Base-by-base conservation (phyloP, 35 echinoderm and acorn worm species). In the Nesometra sesokonis region DNA sequence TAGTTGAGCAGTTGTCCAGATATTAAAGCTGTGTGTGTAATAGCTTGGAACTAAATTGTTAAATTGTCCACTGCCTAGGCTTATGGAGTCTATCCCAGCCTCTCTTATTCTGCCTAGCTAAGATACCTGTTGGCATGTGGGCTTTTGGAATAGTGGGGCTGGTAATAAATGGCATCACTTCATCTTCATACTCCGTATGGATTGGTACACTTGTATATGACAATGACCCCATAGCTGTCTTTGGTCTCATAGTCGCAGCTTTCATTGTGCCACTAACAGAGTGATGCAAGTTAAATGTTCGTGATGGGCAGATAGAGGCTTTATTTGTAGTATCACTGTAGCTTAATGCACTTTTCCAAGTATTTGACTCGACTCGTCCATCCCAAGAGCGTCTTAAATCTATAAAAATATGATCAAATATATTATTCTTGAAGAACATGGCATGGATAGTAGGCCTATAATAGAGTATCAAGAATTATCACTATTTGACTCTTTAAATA, bases 31-130 rank as follows among this genome's bases (percentile, higher is more conserved):
- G 52, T 27, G n/a, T n/a, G n/a, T n/a, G n/a, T n/a, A n/a, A n/a
- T n/a, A n/a, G n/a, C n/a, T n/a, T n/a, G n/a, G n/a, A n/a, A n/a
- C n/a, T n/a, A n/a, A n/a, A n/a, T n/a, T 29, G 17, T 89, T 82
- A 97, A 13, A 97, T 57, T 46, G 94, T 84, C 94, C 94, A 97
- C 36, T 97, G 91, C 67, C 94, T 79, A 0, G 94, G 91, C 36
- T 80, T 89, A 32, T 87, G 85, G 21, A 91, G 87, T 35, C 80
- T 84, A 36, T 67, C 35, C 94, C 94, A 97, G 29, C 94, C 94
- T 39, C 78, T 80, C 43, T 85, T 77, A 77, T 97, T 82, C 36
- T 97, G 94, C 30, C 86, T 29, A 46, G 32, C 29, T 31, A 97
- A 81, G 4, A 89, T 34, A 35, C 77, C 33, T 31, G 30, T 46